Evolutionary conservation across 30 jellyfish, hydroid and myxozoan species (phyloP).

Genomic region (Aurelia sp.): DNA sequence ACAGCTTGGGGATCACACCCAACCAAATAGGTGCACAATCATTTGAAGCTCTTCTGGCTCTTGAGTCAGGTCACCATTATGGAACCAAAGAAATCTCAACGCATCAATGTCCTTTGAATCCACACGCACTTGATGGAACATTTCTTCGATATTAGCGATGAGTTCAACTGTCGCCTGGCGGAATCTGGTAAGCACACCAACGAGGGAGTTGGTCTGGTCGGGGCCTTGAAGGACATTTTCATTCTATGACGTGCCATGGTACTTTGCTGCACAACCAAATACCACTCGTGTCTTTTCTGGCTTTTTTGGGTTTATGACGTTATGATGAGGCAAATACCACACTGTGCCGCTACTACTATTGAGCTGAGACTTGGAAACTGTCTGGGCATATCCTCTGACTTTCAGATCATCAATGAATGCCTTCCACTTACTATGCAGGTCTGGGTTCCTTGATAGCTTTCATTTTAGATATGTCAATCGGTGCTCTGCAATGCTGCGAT

Average conservation of each 20-base stretch:
- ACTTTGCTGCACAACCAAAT: conserved; percentile 78
- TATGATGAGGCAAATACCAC: conserved; percentile 87
- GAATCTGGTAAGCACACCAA: conserved; percentile 56
- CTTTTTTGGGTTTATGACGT: conserved; percentile 67
- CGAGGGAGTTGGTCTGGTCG: conserved; percentile 59
- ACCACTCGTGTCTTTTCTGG: conserved; percentile 74
- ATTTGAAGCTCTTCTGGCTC: conserved; percentile 56
- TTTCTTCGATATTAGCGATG: conserved; percentile 71
- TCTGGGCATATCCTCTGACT: conserved; percentile 4
- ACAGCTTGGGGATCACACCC: conserved; percentile 75
- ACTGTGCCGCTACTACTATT: not conserved
- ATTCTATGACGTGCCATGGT: conserved; percentile 53
- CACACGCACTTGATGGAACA: conserved; percentile 80
- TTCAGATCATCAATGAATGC: not conserved
- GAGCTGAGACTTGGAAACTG: conserved; percentile 16
- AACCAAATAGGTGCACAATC: conserved; percentile 74
- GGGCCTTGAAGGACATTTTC: conserved; percentile 75
- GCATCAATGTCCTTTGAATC: conserved; percentile 30
- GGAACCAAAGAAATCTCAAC: conserved; percentile 76
- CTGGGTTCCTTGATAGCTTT: not conserved
- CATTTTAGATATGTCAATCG: conserved; percentile 12
- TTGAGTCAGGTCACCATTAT: conserved; percentile 46
- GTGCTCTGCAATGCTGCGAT: conserved; percentile 23
- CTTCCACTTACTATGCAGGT: not conserved
- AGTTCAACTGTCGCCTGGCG: conserved; percentile 75